Conservation (phyloP, 1,140 invertebrate genomes). For the Chironomus striatipennis region DNA sequence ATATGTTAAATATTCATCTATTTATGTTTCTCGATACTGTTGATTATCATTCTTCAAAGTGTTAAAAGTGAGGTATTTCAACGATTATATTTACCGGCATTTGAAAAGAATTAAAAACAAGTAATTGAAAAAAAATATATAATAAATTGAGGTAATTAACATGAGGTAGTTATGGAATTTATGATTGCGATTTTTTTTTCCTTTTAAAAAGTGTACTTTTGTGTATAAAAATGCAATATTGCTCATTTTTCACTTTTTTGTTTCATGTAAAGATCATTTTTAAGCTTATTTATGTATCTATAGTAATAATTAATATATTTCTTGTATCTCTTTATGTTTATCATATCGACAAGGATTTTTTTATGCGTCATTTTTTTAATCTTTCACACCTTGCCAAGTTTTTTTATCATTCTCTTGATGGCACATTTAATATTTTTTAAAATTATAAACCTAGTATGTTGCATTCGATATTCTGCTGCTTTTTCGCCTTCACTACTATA, state of each 20-base stretch:
- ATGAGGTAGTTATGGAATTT: not conserved
- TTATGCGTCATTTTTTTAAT: not conserved
- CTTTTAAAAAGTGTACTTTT: not conserved
- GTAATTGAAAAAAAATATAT: too few relatives aligned
- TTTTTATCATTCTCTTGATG: slow-evolving; percentile 8
- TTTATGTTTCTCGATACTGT: too few relatives aligned
- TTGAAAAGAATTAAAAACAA: not conserved
- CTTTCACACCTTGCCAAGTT: not conserved
- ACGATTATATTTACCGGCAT: not conserved
- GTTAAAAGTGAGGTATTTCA: not conserved
- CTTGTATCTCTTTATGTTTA: not conserved
- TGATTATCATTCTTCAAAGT: not conserved
- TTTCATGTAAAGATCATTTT: slow-evolving; percentile 13
- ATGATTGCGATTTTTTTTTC: not conserved
- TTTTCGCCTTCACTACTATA: not conserved
- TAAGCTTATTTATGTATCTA: slow-evolving; percentile 8
- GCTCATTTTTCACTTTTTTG: slow-evolving; percentile 18
- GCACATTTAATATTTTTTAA: not conserved
- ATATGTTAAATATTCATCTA: too few relatives aligned
- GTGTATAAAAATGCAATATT: slow-evolving; percentile 22
- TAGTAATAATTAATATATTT: not conserved
- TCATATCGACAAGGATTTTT: not conserved
- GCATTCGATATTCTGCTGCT: too few relatives aligned
- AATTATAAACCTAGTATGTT: too few relatives aligned
- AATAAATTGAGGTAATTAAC: too few relatives aligned